Evolutionary conservation across 2,888 invertebrate genomes (phyloP), one percentile per base, ranked within the genome.

Genomic region (Campoplex nolae): DNA sequence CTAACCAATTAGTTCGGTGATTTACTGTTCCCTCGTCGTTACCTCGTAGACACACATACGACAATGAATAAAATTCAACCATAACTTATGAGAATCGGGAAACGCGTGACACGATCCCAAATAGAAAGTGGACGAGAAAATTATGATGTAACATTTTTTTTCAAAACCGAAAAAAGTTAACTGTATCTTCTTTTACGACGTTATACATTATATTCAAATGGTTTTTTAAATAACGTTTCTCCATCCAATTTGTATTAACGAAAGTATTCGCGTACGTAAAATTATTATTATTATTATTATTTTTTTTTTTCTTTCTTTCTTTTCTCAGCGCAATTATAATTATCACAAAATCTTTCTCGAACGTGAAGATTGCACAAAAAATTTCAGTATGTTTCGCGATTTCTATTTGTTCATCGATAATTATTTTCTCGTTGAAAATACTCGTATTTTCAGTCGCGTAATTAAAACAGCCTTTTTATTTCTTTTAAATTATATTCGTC

Each of bases 1-100:
- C 76, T 70, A 35, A 76, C 75, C 75, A 83, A 83, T 83, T 68
- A 83, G 67, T 76, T 83, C 58, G 23, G 68, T 83, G 76, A 83
- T 83, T 83, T 70, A 83, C 76, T 11, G 76, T 68, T 74, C 82
- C 23, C 74, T 54, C 32, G 45, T n/a, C 28, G 35, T 23, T 23
- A 35, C 35, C 48, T 51, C 32, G 51, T 18, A 67, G 3, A 38
- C 74, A 58, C 70, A 68, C 32, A n/a, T 6, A 51, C 56, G 56
- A 56, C 42, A 42, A 51, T 79, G 56, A 79, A 79, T 79, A 74
- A 62, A 74, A 67, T 65, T 65, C 73, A 42, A 67, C 28, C 70
- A n/a, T 65, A 73, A 74, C 42, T 81, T 67, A 67, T 38, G 65
- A 79, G 65, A 83, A 45, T 42, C 35, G 65, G 13, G 38, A 77